A percentile compares a stretch with the other conserved stretches of the same genome.
Conservation (phyloP, 2,113 vertebrate genomes). For the Etia nguti region DNA sequence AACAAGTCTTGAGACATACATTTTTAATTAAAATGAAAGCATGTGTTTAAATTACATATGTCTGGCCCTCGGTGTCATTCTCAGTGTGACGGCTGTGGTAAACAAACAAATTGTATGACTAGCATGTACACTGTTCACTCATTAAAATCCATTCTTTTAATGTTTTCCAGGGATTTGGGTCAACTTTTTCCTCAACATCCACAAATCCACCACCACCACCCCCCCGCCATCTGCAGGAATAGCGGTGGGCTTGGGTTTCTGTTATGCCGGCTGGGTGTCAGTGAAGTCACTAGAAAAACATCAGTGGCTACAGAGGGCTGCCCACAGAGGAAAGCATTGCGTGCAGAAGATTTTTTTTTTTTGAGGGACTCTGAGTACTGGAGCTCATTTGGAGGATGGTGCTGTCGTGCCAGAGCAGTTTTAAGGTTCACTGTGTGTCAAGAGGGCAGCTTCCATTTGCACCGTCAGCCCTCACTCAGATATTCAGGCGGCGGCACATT, state of each 20-base stretch:
- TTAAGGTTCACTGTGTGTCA: neutral
- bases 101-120: neutral
- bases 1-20: neutral
- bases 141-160: neutral
- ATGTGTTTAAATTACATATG: neutral
- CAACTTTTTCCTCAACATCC: constrained; percentile 40
- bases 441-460: constrained; percentile 57
- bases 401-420: neutral
- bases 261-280: constrained; percentile 6
- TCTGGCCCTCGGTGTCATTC: neutral
- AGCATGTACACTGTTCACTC: neutral
- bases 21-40: neutral
- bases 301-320: neutral
- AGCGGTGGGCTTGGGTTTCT: neutral
- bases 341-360: neutral
- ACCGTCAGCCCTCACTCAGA: constrained; percentile 22
- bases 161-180: constrained; percentile 11
- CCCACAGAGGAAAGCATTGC: constrained; percentile 41
- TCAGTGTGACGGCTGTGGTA: neutral
- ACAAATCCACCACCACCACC: neutral
- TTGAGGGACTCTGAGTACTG: neutral
- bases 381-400: neutral
- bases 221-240: neutral
- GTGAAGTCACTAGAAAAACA: constrained; percentile 31
- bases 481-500: constrained; percentile 12